Evolutionary conservation across 2,113 vertebrate species (phyloP), one percentile per base, ranked within the genome.

Genomic region (Hucho hucho): DNA sequence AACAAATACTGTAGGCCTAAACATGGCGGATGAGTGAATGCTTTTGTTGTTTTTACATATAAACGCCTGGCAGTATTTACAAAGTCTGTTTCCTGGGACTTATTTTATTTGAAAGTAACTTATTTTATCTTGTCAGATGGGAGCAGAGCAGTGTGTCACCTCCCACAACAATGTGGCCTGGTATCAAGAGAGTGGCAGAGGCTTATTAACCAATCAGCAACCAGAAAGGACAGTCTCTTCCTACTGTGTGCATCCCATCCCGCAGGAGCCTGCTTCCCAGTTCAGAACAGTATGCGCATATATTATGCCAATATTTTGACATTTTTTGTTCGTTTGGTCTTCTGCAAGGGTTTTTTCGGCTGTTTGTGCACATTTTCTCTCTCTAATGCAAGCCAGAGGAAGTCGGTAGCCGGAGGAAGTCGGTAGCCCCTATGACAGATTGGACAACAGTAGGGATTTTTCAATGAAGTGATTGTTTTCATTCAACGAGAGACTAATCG

Each of bases 31-130:
- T 53, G 49, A 43, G 37, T 43, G 37, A 53, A 53, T 53, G 4
- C n/a, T n/a, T 56, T 88, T 61, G 81, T 79, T 85, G 81, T 81
- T 84, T 71, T 82, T 83, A 84, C 78, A 78, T 84, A 79, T 61
- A 32, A 56, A 76, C 81, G 32, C 70, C 66, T 56, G 64, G 83
- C 75, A 32, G 59, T 77, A 20, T 81, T 75, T 74, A 75, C 16
- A 74, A 71, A 70, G 70, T 63, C 1, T 67, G 64, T 67, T 67
- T 28, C 53, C n/a, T 46, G 16, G 59, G 14, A 24, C 37, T 37
- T 67, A 25, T 6, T 77, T n/a, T 28, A 24, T 24, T 53, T 68
- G 56, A 63, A 24, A 25, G 77, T 3, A 6, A 32, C 18, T 32
- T 49, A 58, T 47, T 53, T 59, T 71, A 70, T 46, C 47, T 13